Evolutionary conservation across 2,888 invertebrate genomes (phyloP).

Genomic region (Ecliptopera silaceata): DNA sequence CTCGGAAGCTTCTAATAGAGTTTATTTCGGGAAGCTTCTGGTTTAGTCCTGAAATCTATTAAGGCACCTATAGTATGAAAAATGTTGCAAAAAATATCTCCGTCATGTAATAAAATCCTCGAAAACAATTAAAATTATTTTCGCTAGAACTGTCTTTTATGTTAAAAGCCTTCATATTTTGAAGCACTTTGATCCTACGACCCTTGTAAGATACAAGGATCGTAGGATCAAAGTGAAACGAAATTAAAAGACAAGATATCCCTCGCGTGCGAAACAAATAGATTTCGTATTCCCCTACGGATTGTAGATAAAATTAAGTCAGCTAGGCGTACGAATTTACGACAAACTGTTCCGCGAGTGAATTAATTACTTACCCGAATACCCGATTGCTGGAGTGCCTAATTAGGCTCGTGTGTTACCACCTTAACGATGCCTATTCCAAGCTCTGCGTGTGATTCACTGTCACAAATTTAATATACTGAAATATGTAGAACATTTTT

Average conservation of each 20-base stretch:
- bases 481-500: conserved; percentile 2
- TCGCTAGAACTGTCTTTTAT: too few species aligned
- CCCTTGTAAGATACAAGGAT: too few species aligned
- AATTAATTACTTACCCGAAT: conserved; percentile 49
- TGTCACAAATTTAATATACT: conserved; percentile 17
- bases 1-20: background rate
- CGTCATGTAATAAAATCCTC: too few species aligned
- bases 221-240: background rate
- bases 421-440: conserved; percentile 35
- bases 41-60: background rate
- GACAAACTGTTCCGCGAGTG: conserved; percentile 39
- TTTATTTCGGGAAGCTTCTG: background rate
- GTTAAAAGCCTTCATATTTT: background rate
- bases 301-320: conserved; percentile 27
- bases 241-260: conserved; percentile 13
- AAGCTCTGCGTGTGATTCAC: conserved; percentile 24
- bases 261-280: conserved; percentile 24
- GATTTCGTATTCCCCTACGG: conserved; percentile 9
- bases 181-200: background rate
- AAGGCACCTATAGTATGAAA: too few species aligned
- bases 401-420: conserved; percentile 38
- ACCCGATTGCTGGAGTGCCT: conserved; percentile 39
- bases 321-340: conserved; percentile 31
- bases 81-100: too few species aligned
- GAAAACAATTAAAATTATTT: too few species aligned